These are phyloP conservation scores for Sternotherus odoratus DNA, from an alignment of 2,797 vertebrate species.

Conservation along the genomic window DNA sequence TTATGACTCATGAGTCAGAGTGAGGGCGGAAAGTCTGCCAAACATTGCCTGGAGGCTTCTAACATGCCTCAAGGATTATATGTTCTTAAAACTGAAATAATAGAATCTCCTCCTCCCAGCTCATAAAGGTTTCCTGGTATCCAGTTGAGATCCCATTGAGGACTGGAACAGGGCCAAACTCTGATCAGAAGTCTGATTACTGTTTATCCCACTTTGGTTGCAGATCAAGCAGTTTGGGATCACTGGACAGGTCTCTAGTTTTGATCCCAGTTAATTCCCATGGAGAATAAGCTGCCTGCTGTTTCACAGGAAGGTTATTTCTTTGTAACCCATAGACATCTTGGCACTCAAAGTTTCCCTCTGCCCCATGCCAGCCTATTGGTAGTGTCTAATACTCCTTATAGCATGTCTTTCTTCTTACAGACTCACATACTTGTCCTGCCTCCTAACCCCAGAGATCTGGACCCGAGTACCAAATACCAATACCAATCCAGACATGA, in stretches of 20 bases:
- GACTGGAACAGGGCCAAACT: not conserved
- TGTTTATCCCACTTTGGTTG: conserved; percentile 26
- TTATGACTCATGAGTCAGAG: not conserved
- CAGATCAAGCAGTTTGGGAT: not conserved
- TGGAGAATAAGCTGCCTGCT: not conserved
- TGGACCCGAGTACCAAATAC: conserved; percentile 46
- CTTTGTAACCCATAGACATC: not conserved
- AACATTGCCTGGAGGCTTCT: conserved; percentile 9
- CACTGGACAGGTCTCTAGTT: not conserved
- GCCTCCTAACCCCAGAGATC: conserved; percentile 52
- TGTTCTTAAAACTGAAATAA: conserved; percentile 3
- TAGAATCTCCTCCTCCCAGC: not conserved
- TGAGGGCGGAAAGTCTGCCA: not conserved
- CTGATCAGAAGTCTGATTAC: conserved; percentile 6
- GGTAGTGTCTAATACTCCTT: not conserved
- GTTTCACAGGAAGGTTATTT: not conserved
- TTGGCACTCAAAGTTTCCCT: not conserved
- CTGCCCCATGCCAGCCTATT: not conserved
- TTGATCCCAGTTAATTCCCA: not conserved
- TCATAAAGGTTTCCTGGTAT: not conserved
- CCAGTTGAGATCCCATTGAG: conserved; percentile 7
- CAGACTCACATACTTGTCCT: conserved; percentile 79
- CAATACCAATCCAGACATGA: conserved; percentile 91
- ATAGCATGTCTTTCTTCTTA: conserved; percentile 11
- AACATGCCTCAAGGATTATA: conserved; percentile 30